These are phyloP conservation scores for Furcula furcula DNA, from an alignment of 2,888 invertebrate species.

Conservation along the genomic window DNA sequence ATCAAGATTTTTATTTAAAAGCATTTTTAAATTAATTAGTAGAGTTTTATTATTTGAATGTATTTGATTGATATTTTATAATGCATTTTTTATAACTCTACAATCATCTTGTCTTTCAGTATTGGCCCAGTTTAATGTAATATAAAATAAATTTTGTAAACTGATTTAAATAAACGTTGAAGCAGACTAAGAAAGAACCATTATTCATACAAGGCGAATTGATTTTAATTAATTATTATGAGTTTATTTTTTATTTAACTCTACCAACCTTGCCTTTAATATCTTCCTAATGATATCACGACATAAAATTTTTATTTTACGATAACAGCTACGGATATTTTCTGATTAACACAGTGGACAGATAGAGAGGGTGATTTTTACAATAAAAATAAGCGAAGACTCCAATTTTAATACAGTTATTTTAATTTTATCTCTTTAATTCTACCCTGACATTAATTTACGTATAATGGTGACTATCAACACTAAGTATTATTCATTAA, in stretches of 20 bases:
- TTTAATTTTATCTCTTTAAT: slow-evolving; percentile 61
- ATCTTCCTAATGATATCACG: slow-evolving; percentile 66
- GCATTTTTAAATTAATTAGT: slow-evolving; percentile 6
- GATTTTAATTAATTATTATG: too few species aligned
- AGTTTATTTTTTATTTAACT: too few species aligned
- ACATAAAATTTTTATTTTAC: slow-evolving; percentile 45
- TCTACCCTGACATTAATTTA: slow-evolving; percentile 94
- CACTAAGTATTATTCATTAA: slow-evolving; percentile 57
- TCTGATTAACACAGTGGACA: slow-evolving; percentile 61
- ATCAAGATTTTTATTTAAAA: slow-evolving; percentile 5
- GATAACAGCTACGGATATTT: slow-evolving; percentile 36
- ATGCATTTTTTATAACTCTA: too few species aligned
- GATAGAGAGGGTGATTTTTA: slow-evolving; percentile 65
- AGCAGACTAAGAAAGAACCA: too few species aligned
- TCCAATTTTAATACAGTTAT: slow-evolving; percentile 64
- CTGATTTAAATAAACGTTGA: too few species aligned
- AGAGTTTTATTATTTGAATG: background rate
- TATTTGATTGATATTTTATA: too few species aligned
- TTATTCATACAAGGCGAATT: too few species aligned
- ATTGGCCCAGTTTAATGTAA: too few species aligned
- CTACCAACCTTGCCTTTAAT: slow-evolving; percentile 50
- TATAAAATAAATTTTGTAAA: too few species aligned
- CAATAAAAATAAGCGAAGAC: slow-evolving; percentile 66
- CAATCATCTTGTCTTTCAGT: too few species aligned
- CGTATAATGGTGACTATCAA: slow-evolving; percentile 89